These are phyloP conservation scores for Phyllotreta striolata DNA, from an alignment of 2,888 invertebrate species.

Conservation along the genomic window DNA sequence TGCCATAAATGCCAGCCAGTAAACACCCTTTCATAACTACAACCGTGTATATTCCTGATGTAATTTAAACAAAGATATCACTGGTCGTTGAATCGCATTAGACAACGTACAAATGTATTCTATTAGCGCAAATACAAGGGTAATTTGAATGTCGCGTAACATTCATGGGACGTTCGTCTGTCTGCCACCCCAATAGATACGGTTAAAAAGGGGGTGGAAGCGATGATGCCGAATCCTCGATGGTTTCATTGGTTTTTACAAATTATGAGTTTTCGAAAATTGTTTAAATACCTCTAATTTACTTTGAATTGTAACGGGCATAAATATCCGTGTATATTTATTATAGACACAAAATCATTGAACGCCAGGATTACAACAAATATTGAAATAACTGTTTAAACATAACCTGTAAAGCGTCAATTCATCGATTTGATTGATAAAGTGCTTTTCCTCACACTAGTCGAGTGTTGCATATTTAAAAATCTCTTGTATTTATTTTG, in stretches of 20 bases:
- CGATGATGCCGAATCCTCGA: constrained; percentile 9
- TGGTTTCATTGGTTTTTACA: background rate
- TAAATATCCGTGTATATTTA: too few species aligned
- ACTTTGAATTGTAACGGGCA: too few species aligned
- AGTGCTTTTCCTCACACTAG: too few species aligned
- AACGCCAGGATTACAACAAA: too few species aligned
- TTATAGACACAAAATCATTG: too few species aligned
- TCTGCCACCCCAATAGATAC: constrained; percentile 26
- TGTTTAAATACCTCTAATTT: too few species aligned
- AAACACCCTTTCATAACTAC: constrained; percentile 29
- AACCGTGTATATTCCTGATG: constrained; percentile 24
- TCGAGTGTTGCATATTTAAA: too few species aligned
- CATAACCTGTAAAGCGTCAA: too few species aligned
- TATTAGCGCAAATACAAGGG: constrained; percentile 42
- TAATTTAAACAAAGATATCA: constrained; percentile 38
- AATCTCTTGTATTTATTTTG: too few species aligned
- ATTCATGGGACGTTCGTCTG: constrained; percentile 38
- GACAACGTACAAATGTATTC: constrained; percentile 37
- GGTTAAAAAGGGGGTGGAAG: constrained; percentile 1
- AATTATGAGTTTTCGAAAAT: too few species aligned
- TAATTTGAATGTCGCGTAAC: constrained; percentile 45
- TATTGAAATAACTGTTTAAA: too few species aligned
- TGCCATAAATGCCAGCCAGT: constrained; percentile 47
- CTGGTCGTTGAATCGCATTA: constrained; percentile 34
- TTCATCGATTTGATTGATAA: too few species aligned